Conservation (phyloP, 2,888 invertebrate genomes). For the Galerucella pusilla region DNA sequence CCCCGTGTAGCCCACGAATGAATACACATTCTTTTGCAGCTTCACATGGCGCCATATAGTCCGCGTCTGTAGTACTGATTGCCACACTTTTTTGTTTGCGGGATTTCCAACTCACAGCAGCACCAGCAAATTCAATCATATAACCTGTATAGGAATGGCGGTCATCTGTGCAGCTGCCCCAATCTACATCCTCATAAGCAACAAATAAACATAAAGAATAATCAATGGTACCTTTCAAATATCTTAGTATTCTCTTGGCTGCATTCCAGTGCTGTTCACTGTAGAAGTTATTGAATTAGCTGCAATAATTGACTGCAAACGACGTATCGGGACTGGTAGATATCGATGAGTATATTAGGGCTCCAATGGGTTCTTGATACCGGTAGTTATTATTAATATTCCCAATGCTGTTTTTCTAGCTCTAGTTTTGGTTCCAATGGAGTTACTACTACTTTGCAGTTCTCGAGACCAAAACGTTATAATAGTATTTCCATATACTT, state of each 20-base stretch:
- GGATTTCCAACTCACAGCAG: constrained; percentile 16
- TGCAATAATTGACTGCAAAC: constrained; percentile 20
- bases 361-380: constrained; percentile 36
- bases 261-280: constrained; percentile 25
- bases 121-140: constrained; percentile 10
- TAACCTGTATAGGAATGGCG: constrained; percentile 18
- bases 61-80: constrained; percentile 10
- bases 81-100: constrained; percentile 14
- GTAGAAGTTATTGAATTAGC: constrained; percentile 22
- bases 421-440: constrained; percentile 16
- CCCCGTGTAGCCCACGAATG: background rate
- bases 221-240: constrained; percentile 19
- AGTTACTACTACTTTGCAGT: constrained; percentile 18
- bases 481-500: constrained; percentile 24
- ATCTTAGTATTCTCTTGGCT: constrained; percentile 28
- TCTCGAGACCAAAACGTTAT: constrained; percentile 12
- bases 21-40: constrained; percentile 20
- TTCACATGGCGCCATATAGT: constrained; percentile 20
- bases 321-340: constrained; percentile 30
- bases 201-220: background rate
- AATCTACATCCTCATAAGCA: constrained; percentile 22
- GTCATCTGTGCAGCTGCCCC: constrained; percentile 16
- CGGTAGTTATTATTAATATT: constrained; percentile 8
- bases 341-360: constrained; percentile 23
- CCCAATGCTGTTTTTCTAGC: background rate